A percentile compares a stretch with the other conserved stretches of the same genome.
These are phyloP conservation scores for Linyphia triangularis DNA, from an alignment of 2,888 invertebrate species.

Conservation along the genomic window DNA sequence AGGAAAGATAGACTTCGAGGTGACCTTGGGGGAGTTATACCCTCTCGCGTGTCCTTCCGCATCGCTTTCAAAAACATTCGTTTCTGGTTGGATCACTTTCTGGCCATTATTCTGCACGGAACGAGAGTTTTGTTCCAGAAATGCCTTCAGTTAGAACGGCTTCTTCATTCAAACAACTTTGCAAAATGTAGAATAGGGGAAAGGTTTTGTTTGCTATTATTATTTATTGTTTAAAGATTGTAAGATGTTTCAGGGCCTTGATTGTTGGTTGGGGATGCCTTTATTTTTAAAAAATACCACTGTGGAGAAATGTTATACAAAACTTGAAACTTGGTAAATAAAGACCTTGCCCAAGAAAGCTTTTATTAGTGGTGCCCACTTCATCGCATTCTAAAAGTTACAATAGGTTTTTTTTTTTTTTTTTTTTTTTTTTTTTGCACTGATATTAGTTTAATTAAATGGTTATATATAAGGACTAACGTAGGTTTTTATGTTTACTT, in stretches of 20 bases:
- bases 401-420: no score
- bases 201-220: background rate
- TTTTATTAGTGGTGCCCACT: no score
- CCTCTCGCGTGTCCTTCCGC: constrained; percentile 4
- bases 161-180: background rate
- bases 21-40: constrained; percentile 37
- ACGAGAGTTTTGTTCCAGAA: background rate
- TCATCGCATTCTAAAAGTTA: no score
- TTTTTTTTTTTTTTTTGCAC: no score
- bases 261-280: background rate
- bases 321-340: no score
- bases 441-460: no score
- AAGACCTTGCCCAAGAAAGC: no score
- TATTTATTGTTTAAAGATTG: background rate
- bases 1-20: constrained; percentile 11
- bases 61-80: background rate
- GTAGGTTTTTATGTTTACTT: no score
- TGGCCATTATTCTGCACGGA: background rate
- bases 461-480: no score
- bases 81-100: background rate
- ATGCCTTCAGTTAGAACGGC: background rate
- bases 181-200: no score
- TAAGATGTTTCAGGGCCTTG: background rate
- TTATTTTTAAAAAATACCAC: background rate
- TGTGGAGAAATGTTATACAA: no score